Evolutionary conservation across 2,113 vertebrate genomes (phyloP).

Genomic region (Artemisiospiza belli): DNA sequence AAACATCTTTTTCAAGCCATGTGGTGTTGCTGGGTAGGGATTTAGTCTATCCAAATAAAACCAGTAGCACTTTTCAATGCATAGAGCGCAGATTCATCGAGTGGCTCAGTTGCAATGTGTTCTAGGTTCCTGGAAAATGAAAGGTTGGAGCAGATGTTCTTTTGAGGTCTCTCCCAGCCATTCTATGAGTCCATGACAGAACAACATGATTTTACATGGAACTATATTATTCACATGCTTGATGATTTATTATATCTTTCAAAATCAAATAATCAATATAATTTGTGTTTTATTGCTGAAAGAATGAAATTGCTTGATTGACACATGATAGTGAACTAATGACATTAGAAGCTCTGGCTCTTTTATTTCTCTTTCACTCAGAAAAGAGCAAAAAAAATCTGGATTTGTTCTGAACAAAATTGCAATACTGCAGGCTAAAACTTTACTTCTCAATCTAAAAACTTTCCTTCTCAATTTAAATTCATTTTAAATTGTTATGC

Average conservation of each 20-base stretch:
- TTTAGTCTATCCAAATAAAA: neutral
- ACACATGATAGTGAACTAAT: neutral
- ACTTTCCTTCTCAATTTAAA: constrained; percentile 52
- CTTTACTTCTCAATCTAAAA: constrained; percentile 41
- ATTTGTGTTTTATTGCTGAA: neutral
- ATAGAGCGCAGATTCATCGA: neutral
- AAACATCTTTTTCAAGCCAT: neutral
- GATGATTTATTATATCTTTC: neutral
- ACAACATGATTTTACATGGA: neutral
- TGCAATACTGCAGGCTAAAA: constrained; percentile 26
- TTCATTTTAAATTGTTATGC: constrained; percentile 66
- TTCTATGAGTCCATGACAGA: neutral
- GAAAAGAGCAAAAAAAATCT: neutral
- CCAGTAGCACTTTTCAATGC: neutral
- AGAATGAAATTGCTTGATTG: neutral
- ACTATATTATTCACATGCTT: neutral
- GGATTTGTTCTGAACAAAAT: constrained; percentile 7
- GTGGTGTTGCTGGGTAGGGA: neutral
- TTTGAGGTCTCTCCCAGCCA: neutral
- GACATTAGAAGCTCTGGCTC: neutral
- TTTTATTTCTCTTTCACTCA: neutral
- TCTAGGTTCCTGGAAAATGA: neutral
- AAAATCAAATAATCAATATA: constrained; percentile 15
- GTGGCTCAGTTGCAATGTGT: neutral
- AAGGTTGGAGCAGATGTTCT: neutral